phyloP scores from a whole-genome alignment of 2,113 vertebrate genomes.

The Nothocercus nigrocapillus region DNA sequence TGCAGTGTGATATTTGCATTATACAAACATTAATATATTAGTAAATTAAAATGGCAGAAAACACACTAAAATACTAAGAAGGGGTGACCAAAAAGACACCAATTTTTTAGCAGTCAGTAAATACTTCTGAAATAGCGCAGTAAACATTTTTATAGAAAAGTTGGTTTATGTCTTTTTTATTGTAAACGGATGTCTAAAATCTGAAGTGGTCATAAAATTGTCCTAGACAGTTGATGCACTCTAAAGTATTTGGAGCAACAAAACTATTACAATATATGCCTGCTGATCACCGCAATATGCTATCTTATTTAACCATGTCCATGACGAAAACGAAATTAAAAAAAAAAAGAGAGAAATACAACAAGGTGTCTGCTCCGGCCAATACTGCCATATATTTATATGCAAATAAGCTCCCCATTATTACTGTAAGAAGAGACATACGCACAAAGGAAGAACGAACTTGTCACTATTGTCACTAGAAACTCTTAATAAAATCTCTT shows the following conservation, averaged over 20 bases:
- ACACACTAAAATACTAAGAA: background rate
- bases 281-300: constrained; percentile 68
- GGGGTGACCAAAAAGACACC: background rate
- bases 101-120: background rate
- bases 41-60: constrained; percentile 3
- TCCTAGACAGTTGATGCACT: background rate
- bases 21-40: background rate
- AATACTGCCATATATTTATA: constrained; percentile 94
- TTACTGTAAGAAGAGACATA: constrained; percentile 81
- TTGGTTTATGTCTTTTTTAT: background rate
- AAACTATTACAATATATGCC: constrained; percentile 59
- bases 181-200: constrained; percentile 1
- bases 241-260: constrained; percentile 31
- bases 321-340: background rate
- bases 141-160: constrained; percentile 1
- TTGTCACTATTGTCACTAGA: constrained; percentile 88
- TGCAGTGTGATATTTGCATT: background rate
- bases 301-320: constrained; percentile 65
- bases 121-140: background rate
- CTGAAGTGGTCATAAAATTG: background rate
- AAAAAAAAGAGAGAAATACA: constrained; percentile 27
- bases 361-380: constrained; percentile 79
- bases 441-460: constrained; percentile 86
- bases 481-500: constrained; percentile 89
- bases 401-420: constrained; percentile 90